Percentiles rank a stretch among this genome's conserved stretches.
Evolutionary conservation across 2,113 vertebrate genomes (phyloP).

Genomic region (Peromyscus polionotus): DNA sequence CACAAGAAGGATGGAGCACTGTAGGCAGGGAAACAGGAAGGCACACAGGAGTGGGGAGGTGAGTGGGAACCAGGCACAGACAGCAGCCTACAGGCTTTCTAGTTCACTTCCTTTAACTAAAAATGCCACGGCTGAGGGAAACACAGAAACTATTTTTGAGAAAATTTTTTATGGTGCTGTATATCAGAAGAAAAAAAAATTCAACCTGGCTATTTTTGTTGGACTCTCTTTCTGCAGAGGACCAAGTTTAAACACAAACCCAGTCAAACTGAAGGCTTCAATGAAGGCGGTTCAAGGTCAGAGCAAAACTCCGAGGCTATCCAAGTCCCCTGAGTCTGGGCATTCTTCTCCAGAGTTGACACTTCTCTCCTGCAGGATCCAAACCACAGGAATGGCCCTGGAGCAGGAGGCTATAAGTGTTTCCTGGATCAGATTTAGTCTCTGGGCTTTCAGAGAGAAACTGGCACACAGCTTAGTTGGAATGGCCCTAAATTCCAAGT

Average conservation of each 20-base stretch:
- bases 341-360: conserved; percentile 10
- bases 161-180: conserved; percentile 16
- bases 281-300: background rate
- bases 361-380: conserved; percentile 30
- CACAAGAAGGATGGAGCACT: background rate
- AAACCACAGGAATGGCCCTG: conserved; percentile 68
- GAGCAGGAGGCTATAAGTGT: background rate
- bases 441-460: background rate
- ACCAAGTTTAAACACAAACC: conserved; percentile 52
- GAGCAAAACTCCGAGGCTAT: conserved; percentile 35
- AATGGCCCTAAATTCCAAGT: conserved; percentile 21
- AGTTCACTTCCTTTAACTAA: conserved; percentile 66
- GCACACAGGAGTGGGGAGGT: conserved; percentile 24
- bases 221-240: background rate
- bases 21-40: conserved; percentile 67
- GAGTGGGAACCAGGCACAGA: conserved; percentile 29
- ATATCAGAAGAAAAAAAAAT: conserved; percentile 48
- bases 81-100: conserved; percentile 38
- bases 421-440: conserved; percentile 47
- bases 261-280: background rate
- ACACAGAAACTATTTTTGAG: conserved; percentile 65
- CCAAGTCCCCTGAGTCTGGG: conserved; percentile 36
- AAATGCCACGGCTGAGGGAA: conserved; percentile 53
- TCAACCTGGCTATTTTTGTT: conserved; percentile 62
- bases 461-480: conserved; percentile 25